These are phyloP conservation scores for Drosophila koepferae DNA, from an alignment of 2,888 invertebrate genomes.

Conservation along the genomic window DNA sequence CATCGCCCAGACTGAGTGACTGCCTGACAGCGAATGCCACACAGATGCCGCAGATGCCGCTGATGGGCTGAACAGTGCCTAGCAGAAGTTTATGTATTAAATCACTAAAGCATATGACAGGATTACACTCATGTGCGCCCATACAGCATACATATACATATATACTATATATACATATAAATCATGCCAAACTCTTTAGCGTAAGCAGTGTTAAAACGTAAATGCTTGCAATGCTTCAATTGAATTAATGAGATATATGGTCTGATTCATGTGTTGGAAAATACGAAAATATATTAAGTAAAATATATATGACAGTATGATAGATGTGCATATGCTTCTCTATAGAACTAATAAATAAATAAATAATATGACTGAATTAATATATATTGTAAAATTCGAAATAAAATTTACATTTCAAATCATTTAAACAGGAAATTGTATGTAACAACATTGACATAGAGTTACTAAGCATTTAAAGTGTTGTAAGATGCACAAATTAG, in stretches of 20 bases:
- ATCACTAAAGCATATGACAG: constrained; percentile 74
- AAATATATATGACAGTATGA: not conserved
- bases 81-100: constrained; percentile 69
- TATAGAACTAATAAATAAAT: not conserved
- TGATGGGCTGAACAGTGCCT: constrained; percentile 17
- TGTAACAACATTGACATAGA: not conserved
- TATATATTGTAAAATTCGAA: not conserved
- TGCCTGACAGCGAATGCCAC: constrained; percentile 33
- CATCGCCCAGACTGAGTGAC: constrained; percentile 28
- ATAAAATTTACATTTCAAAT: no score
- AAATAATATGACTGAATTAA: no score
- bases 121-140: constrained; percentile 65
- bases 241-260: not conserved
- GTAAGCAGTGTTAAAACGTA: constrained; percentile 31
- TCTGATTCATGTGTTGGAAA: not conserved
- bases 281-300: not conserved
- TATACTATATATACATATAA: constrained; percentile 49
- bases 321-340: not conserved
- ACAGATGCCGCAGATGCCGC: constrained; percentile 34
- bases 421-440: no score
- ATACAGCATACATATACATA: constrained; percentile 44
- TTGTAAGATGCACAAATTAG: not conserved
- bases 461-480: not conserved
- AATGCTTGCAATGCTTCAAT: not conserved
- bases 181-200: constrained; percentile 70